Conservation (phyloP, 2,113 vertebrate species). For the Crocuta crocuta region DNA sequence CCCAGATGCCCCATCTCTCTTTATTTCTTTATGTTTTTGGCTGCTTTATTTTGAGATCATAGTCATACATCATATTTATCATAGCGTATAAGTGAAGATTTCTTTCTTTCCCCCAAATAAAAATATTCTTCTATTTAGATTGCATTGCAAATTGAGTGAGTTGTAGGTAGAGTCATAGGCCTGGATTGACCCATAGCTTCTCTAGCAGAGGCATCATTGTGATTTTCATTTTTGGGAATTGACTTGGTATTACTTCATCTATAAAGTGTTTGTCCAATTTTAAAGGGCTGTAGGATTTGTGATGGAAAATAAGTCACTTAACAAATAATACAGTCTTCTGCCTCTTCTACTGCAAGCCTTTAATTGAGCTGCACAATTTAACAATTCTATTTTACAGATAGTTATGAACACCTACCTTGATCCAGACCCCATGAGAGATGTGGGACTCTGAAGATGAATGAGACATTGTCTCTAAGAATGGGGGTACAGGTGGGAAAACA, state of each 20-base stretch:
- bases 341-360: not conserved
- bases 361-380: not conserved
- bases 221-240: not conserved
- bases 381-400: not conserved
- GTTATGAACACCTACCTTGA: not conserved
- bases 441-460: not conserved
- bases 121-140: not conserved
- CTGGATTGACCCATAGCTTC: not conserved
- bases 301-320: conserved; percentile 17
- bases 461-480: not conserved
- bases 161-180: not conserved
- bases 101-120: not conserved
- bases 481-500: not conserved
- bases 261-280: not conserved
- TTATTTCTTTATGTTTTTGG: not conserved
- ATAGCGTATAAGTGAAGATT: not conserved
- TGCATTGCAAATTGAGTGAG: not conserved
- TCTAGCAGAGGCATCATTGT: not conserved
- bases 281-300: not conserved
- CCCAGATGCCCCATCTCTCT: not conserved
- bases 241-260: not conserved
- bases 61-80: not conserved
- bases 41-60: not conserved
- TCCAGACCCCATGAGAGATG: not conserved
- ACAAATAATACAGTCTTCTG: not conserved